phyloP scores from a whole-genome alignment of 2,113 vertebrate species.

The Nesogale talazaci region DNA sequence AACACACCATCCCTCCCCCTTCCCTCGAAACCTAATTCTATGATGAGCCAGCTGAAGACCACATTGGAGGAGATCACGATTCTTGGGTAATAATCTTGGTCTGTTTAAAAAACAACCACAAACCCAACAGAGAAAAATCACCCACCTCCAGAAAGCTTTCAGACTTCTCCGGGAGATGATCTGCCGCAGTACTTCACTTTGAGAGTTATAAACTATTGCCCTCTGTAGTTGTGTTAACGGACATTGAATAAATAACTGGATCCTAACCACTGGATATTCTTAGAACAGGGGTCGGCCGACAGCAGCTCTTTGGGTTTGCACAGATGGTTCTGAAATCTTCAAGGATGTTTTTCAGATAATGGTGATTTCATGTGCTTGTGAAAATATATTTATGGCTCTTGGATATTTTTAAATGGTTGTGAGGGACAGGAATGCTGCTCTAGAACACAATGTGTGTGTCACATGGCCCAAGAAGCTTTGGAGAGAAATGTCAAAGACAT shows the following conservation, averaged over 20 bases:
- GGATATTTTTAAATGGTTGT: no score
- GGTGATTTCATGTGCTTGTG: no score
- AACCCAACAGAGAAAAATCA: constrained; percentile 11
- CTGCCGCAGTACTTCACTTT: constrained; percentile 48
- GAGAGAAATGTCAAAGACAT: neutral
- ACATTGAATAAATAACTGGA: neutral
- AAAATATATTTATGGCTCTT: no score
- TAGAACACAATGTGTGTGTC: neutral
- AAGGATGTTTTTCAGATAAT: no score
- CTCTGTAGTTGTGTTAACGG: constrained; percentile 14
- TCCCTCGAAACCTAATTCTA: neutral
- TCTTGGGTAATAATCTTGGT: neutral
- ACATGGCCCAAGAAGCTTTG: neutral
- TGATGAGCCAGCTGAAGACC: neutral
- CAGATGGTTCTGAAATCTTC: no score
- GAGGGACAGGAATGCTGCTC: no score
- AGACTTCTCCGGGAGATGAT: constrained; percentile 32
- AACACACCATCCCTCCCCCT: no score
- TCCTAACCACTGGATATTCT: no score
- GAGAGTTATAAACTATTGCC: neutral
- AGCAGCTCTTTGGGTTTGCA: no score
- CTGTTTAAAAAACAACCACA: neutral
- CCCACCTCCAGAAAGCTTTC: neutral
- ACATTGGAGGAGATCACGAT: neutral
- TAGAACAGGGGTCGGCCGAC: no score